These are phyloP conservation scores for Dendropsophus ebraccatus DNA, from an alignment of 2,113 vertebrate genomes.

Conservation along the genomic window DNA sequence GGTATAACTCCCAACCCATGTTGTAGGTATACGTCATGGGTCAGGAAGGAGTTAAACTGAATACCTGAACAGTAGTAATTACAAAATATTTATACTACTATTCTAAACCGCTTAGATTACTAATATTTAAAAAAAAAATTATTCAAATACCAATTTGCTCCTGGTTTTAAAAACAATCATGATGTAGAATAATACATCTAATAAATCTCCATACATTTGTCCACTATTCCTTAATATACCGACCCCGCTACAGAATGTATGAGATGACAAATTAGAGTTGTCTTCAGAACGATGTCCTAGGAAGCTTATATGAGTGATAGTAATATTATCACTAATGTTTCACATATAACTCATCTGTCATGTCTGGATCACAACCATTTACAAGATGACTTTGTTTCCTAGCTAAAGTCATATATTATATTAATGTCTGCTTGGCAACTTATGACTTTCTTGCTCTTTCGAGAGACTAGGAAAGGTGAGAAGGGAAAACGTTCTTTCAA, in stretches of 20 bases:
- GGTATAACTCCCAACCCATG: too few relatives aligned
- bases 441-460: slow-evolving; percentile 6
- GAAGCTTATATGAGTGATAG: slow-evolving; percentile 41
- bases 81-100: neutral
- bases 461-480: neutral
- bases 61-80: neutral
- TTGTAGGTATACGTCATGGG: too few relatives aligned
- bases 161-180: neutral
- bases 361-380: slow-evolving; percentile 46
- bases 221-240: slow-evolving; percentile 18
- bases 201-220: slow-evolving; percentile 18
- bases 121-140: neutral
- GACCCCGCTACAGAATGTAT: neutral
- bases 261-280: slow-evolving; percentile 38
- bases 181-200: slow-evolving; percentile 1
- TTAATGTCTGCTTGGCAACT: slow-evolving; percentile 5
- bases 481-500: neutral
- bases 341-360: slow-evolving; percentile 45
- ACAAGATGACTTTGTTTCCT: slow-evolving; percentile 44
- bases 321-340: slow-evolving; percentile 46
- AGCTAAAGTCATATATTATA: slow-evolving; percentile 30
- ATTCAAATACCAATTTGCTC: slow-evolving; percentile 7
- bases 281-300: slow-evolving; percentile 41
- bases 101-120: neutral
- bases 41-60: too few relatives aligned